Percentiles rank a stretch among this genome's conserved stretches.
Conservation (phyloP, 2,888 invertebrate species). For the Mesorhabditis sp. region DNA sequence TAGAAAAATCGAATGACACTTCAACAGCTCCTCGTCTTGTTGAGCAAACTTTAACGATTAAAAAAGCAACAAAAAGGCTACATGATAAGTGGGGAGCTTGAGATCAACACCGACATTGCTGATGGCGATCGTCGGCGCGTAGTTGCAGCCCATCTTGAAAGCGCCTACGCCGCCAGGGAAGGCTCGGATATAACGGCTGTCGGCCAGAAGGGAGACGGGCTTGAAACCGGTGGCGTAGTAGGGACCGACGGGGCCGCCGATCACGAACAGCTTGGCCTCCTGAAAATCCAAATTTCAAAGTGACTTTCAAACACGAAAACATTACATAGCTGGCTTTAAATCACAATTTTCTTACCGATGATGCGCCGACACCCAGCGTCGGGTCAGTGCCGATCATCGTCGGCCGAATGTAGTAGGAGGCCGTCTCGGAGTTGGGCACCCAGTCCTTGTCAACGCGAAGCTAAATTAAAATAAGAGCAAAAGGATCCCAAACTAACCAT, state of each 20-base stretch:
- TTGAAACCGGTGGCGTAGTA: slow-evolving; percentile 73
- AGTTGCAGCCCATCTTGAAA: slow-evolving; percentile 82
- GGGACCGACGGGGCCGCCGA: slow-evolving; percentile 80
- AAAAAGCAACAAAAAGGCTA: neutral
- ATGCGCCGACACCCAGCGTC: slow-evolving; percentile 50
- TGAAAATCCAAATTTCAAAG: neutral
- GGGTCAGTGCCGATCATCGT: slow-evolving; percentile 94
- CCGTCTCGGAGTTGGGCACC: slow-evolving; percentile 81
- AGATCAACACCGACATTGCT: slow-evolving; percentile 71
- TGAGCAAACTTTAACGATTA: neutral
- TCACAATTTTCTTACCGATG: neutral
- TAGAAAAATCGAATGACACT: neutral
- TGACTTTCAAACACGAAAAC: neutral
- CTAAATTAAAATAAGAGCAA: slow-evolving; percentile 58
- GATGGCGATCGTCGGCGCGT: slow-evolving; percentile 63
- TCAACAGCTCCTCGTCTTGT: neutral
- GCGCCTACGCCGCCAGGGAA: slow-evolving; percentile 90
- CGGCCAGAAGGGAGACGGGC: slow-evolving; percentile 83
- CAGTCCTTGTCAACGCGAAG: slow-evolving; percentile 90
- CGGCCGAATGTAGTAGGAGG: slow-evolving; percentile 89
- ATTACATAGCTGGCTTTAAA: neutral
- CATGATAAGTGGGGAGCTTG: slow-evolving; percentile 74
- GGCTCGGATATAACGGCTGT: slow-evolving; percentile 73
- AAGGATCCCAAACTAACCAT: slow-evolving; percentile 64
- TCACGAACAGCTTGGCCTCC: slow-evolving; percentile 6